Conservation (phyloP, 2,113 vertebrate species). For the Chamaea fasciata region DNA sequence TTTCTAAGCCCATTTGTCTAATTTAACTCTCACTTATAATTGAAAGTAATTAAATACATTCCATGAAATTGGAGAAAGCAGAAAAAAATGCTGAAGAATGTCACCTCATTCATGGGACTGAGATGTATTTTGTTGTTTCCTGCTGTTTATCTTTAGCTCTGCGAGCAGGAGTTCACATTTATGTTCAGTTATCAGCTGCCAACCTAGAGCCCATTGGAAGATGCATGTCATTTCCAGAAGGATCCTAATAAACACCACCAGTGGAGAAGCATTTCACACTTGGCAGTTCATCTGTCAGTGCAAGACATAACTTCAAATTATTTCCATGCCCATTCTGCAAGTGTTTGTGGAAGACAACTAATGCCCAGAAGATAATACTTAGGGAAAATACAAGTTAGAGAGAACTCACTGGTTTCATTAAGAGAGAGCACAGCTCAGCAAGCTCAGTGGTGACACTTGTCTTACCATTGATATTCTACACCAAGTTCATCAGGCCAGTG, state of each 20-base stretch:
- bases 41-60: conserved; percentile 39
- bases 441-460: not conserved
- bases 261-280: conserved; percentile 39
- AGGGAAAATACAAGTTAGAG: not conserved
- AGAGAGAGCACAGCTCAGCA: not conserved
- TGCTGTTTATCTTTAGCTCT: conserved; percentile 48
- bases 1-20: conserved; percentile 35
- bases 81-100: conserved; percentile 2
- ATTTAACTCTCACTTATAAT: conserved; percentile 44
- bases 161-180: conserved; percentile 49
- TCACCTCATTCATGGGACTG: not conserved
- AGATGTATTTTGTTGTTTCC: conserved; percentile 36
- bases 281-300: conserved; percentile 35
- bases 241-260: conserved; percentile 43
- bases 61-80: conserved; percentile 20
- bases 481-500: not conserved
- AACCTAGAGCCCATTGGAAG: conserved; percentile 19
- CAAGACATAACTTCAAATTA: conserved; percentile 46
- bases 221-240: conserved; percentile 44
- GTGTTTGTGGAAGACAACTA: not conserved
- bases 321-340: conserved; percentile 1
- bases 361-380: not conserved
- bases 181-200: conserved; percentile 25
- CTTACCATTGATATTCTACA: not conserved
- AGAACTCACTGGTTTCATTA: not conserved